A percentile compares a stretch with the other conserved stretches of the same genome.
Evolutionary conservation across 2,888 invertebrate species (phyloP).

Genomic region (Platypus cylindrus): DNA sequence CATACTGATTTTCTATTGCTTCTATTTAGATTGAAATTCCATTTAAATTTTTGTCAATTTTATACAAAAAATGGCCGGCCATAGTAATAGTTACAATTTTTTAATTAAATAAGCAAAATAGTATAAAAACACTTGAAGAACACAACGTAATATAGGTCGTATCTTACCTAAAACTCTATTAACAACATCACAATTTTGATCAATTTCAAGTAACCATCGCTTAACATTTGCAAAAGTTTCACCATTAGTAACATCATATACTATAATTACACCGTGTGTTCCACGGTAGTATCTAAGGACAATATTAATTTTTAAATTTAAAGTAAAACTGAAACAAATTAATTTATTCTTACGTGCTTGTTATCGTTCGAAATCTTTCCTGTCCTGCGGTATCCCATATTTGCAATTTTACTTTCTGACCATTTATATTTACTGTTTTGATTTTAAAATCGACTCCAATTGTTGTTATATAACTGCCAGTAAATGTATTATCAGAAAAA

Average conservation of each 20-base stretch:
- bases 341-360: slow-evolving; percentile 63
- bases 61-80: no score
- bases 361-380: slow-evolving; percentile 95
- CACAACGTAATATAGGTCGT: no score
- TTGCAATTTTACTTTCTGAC: slow-evolving; percentile 83
- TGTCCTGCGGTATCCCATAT: slow-evolving; percentile 99
- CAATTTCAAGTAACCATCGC: slow-evolving; percentile 97
- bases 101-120: no score
- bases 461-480: slow-evolving; percentile 95
- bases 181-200: slow-evolving; percentile 98
- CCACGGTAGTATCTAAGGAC: slow-evolving; percentile 81
- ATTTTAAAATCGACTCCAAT: slow-evolving; percentile 99
- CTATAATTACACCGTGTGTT: slow-evolving; percentile 98
- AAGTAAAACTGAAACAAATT: slow-evolving; percentile 2
- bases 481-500: slow-evolving; percentile 97
- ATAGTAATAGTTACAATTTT: no score
- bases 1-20: no score
- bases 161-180: slow-evolving; percentile 92
- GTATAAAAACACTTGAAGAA: no score
- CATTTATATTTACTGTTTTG: slow-evolving; percentile 84
- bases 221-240: slow-evolving; percentile 99
- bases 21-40: no score
- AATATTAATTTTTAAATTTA: slow-evolving; percentile 1
- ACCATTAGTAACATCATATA: slow-evolving; percentile 97
- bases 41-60: no score